These are phyloP conservation scores for Catharus ustulatus DNA, from an alignment of 2,797 vertebrate species.

Conservation along the genomic window DNA sequence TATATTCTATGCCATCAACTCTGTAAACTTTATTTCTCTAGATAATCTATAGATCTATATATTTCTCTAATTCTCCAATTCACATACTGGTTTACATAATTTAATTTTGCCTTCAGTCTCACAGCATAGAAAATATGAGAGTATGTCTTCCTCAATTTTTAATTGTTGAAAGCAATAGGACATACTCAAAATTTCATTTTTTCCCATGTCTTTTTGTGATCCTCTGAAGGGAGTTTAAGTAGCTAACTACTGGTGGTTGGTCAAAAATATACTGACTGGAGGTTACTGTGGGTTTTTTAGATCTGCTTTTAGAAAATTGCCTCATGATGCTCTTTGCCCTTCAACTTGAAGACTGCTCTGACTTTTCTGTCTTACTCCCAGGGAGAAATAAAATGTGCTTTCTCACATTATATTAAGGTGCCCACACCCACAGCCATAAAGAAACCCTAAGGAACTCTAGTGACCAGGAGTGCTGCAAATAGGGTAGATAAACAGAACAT, in stretches of 20 bases:
- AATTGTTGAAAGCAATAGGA: neutral
- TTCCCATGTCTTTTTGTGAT: neutral
- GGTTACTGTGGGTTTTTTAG: neutral
- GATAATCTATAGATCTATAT: neutral
- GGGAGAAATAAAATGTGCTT: neutral
- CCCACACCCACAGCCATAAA: neutral
- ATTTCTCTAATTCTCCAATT: neutral
- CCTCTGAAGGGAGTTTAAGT: neutral
- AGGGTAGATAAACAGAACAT: neutral
- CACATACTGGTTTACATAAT: neutral
- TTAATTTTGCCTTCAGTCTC: neutral
- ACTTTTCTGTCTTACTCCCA: neutral
- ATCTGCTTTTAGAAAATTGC: neutral
- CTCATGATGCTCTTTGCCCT: neutral
- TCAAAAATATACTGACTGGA: neutral
- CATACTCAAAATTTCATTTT: neutral
- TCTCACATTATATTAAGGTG: fast-evolving
- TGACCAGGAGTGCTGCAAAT: neutral
- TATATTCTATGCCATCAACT: neutral
- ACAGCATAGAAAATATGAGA: neutral
- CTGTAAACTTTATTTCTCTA: neutral
- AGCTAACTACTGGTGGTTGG: neutral
- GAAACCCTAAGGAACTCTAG: neutral
- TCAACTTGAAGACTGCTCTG: neutral
- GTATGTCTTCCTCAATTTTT: neutral